Percentiles rank a stretch among this genome's conserved stretches.
Evolutionary conservation across 2,113 vertebrate species (phyloP).

Genomic region (Chloebia gouldiae): DNA sequence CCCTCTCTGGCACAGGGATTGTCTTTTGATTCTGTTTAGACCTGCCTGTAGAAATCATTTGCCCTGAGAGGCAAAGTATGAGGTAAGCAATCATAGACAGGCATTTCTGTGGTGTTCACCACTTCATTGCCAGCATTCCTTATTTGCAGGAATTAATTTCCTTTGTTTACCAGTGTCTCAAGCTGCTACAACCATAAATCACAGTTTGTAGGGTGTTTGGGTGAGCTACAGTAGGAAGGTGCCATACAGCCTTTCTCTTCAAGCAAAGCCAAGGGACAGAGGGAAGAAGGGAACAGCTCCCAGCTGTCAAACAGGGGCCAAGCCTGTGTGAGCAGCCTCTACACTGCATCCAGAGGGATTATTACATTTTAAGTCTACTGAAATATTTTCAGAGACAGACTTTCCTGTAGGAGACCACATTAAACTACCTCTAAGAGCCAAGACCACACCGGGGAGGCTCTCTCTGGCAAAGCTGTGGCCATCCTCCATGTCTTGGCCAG

Average conservation of each 20-base stretch:
- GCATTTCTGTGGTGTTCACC: background rate
- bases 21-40: background rate
- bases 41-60: background rate
- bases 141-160: background rate
- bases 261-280: background rate
- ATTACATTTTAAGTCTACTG: background rate
- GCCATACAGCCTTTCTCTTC: background rate
- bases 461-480: background rate
- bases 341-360: background rate
- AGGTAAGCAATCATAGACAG: background rate
- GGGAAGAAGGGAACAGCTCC: background rate
- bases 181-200: background rate
- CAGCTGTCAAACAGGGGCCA: background rate
- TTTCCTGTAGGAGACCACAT: background rate
- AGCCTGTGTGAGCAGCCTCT: background rate
- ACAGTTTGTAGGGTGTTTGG: background rate
- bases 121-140: background rate
- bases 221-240: background rate
- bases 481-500: background rate
- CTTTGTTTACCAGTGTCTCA: background rate
- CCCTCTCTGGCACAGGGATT: background rate
- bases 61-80: background rate
- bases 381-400: background rate
- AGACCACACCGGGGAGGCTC: background rate
- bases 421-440: background rate